Percentiles rank a stretch among this genome's conserved stretches.
phyloP scores from a whole-genome alignment of 2,888 invertebrate species.

The Pyrgus malvae region DNA sequence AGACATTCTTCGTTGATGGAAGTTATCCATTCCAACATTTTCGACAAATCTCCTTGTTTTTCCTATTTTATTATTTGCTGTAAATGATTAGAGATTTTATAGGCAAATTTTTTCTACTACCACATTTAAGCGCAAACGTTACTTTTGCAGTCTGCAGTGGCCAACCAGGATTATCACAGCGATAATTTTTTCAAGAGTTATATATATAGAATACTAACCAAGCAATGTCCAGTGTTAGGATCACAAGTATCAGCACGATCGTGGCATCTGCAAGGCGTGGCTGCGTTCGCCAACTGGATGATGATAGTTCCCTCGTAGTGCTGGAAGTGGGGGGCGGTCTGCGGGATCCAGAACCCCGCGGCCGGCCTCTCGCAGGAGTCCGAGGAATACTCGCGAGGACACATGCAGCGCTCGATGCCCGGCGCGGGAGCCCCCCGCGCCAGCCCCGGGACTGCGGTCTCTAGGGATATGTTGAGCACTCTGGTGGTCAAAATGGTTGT shows the following conservation, averaged over 20 bases:
- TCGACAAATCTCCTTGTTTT: no score
- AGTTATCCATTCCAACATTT: no score
- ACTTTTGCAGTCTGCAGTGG: no score
- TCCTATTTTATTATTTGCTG: no score
- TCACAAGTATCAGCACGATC: constrained; percentile 90
- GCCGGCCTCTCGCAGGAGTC: constrained; percentile 95
- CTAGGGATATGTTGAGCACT: constrained; percentile 89
- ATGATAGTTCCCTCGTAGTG: constrained; percentile 85
- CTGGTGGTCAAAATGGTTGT: no score
- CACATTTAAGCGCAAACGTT: no score
- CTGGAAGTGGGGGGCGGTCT: constrained; percentile 60
- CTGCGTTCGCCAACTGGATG: constrained; percentile 90
- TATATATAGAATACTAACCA: constrained; percentile 87
- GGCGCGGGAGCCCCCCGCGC: constrained; percentile 87
- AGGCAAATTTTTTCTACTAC: no score
- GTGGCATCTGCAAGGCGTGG: constrained; percentile 91
- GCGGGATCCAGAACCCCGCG: constrained; percentile 89
- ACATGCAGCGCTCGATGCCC: constrained; percentile 93
- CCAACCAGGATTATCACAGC: no score
- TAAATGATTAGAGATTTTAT: no score
- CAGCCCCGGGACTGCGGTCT: constrained; percentile 88
- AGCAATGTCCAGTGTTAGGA: constrained; percentile 91
- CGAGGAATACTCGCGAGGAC: constrained; percentile 90
- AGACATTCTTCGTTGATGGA: no score
- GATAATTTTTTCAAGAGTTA: no score